These are phyloP conservation scores for Trichonephila inaurata DNA, from an alignment of 1,140 invertebrate species.

Conservation along the genomic window DNA sequence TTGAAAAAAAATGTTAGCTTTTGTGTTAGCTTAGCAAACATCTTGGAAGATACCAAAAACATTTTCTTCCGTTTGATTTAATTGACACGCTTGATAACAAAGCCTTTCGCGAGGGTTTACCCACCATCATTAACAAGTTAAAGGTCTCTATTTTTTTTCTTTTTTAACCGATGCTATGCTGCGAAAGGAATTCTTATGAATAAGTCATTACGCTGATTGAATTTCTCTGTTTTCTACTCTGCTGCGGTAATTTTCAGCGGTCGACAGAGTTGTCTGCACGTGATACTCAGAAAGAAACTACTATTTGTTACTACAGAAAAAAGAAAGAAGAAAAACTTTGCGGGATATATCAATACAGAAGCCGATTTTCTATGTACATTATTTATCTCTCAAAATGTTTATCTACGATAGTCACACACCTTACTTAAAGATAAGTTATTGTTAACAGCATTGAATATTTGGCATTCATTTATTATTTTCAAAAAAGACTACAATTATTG, in stretches of 20 bases:
- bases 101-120: neutral
- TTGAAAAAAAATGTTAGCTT: neutral
- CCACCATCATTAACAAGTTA: constrained; percentile 22
- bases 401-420: too few species aligned
- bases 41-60: neutral
- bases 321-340: neutral
- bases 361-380: too few species aligned
- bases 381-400: too few species aligned
- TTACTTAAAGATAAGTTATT: too few species aligned
- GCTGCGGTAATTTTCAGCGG: constrained; percentile 10
- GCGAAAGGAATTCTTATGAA: constrained; percentile 23
- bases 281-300: neutral
- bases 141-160: neutral
- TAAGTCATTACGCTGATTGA: constrained; percentile 34
- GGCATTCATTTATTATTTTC: too few species aligned
- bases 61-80: constrained; percentile 27
- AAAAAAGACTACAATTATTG: too few species aligned
- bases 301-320: neutral
- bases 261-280: constrained; percentile 1
- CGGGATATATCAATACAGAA: too few species aligned
- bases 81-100: constrained; percentile 11
- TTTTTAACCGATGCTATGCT: neutral
- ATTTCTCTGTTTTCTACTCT: constrained; percentile 19
- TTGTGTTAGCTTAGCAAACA: constrained; percentile 14
- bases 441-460: too few species aligned